Base-by-base conservation (phyloP, 2,888 invertebrate genomes). In the Tetrapedia diversipes region DNA sequence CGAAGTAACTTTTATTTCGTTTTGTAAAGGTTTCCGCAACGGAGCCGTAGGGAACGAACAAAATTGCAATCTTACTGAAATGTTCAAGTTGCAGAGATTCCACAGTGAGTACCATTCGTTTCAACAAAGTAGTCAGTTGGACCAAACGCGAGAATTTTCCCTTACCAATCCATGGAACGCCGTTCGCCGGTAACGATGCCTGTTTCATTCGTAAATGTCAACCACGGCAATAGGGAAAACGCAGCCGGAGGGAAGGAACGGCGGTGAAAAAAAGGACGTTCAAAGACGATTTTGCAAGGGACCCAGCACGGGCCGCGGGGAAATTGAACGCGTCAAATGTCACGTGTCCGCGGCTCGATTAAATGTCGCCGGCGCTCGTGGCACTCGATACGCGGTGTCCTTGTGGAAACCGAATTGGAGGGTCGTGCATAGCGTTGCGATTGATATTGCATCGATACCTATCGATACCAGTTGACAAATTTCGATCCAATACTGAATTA, bases 301-400 rank as follows among this genome's bases (percentile, higher is more conserved):
- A 47, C 10, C 22, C n/a, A 24, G 43, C 16, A n/a, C 10, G 16
- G 24, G 56, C 54, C 59, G 53, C 47, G 49, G 57, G 74, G 64
- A 69, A 70, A 68, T 54, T 72, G 70, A 63, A 68, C 61, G 69
- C 72, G 73, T 76, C 64, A 83, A 83, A 83, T 83, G 85, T 76
- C 79, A 84, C 70, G 63, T 70, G 49, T 73, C 70, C 24, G 65
- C 59, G 43, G 45, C 66, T 64, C 74, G 77, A 82, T 79, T 77
- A 82, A 84, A 83, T 79, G 84, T 83, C 77, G 81, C 53, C 65
- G 63, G 34, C n/a, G 34, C 22, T 19, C 19, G 61, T 2, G 16
- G 47, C 34, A 37, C 54, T 43, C 32, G 45, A 43, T 24, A 32
- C 47, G 32, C 22, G 7, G 57, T 41, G 66, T 54, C 66, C 66